A percentile compares a stretch with the other conserved stretches of the same genome.
Evolutionary conservation across 2,797 vertebrate species (phyloP).

Genomic region (Enteromius trimaculatus): DNA sequence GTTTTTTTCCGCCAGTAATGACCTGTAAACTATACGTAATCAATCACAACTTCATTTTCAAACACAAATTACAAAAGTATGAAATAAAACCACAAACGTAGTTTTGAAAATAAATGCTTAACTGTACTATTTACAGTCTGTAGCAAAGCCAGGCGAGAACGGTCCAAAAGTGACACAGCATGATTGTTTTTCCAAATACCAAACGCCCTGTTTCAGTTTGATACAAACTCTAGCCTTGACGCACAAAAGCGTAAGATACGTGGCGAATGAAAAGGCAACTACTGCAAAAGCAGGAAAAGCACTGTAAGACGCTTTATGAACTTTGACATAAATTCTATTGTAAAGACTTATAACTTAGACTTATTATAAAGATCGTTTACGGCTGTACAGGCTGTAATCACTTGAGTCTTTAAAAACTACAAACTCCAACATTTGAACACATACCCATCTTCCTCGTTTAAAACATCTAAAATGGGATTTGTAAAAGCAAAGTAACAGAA

Average conservation of each 20-base stretch:
- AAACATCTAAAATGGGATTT: background rate
- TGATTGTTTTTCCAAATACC: background rate
- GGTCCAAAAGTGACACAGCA: background rate
- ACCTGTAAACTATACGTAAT: background rate
- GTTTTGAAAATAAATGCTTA: background rate
- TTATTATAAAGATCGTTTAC: background rate
- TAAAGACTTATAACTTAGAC: too few relatives aligned
- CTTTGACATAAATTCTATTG: background rate
- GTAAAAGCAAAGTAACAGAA: conserved; percentile 5
- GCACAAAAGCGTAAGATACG: background rate
- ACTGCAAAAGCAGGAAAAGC: background rate
- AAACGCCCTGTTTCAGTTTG: background rate
- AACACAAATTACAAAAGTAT: background rate
- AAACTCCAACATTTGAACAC: background rate
- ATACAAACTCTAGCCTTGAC: background rate
- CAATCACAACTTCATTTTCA: background rate
- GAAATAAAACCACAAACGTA: background rate
- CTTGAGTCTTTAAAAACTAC: background rate
- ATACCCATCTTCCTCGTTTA: background rate
- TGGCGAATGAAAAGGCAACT: too few relatives aligned
- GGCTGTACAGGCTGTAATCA: too few relatives aligned
- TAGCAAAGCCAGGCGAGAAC: background rate
- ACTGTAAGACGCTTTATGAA: background rate
- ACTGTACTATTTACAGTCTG: background rate
- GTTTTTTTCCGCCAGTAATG: background rate